Percentiles rank a stretch among this genome's conserved stretches.
These are phyloP conservation scores for Choloepus didactylus DNA, from an alignment of 2,797 vertebrate genomes.

Conservation along the genomic window DNA sequence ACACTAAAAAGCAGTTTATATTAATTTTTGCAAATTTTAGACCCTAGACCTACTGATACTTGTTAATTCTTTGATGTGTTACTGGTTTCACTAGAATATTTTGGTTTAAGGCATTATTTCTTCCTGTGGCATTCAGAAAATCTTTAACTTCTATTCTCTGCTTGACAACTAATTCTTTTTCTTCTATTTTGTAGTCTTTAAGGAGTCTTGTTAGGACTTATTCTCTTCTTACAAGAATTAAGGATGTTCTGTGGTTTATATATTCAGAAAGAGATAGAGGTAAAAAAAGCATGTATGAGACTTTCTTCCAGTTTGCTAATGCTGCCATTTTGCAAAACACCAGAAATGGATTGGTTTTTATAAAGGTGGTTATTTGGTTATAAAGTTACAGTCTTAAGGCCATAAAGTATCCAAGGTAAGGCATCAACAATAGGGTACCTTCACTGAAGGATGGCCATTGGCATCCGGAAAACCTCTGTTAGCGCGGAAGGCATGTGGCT, in stretches of 20 bases:
- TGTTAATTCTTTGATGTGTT: slow-evolving; percentile 4
- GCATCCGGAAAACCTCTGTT: no score
- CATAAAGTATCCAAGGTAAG: no score
- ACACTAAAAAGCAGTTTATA: not conserved
- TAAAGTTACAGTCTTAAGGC: no score
- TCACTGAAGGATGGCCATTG: no score
- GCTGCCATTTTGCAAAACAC: no score
- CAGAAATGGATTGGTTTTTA: no score
- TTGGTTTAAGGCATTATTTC: slow-evolving; percentile 31
- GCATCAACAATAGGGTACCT: no score
- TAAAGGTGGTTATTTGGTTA: no score
- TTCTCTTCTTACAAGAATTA: slow-evolving; percentile 32
- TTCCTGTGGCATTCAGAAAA: not conserved
- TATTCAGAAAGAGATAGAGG: slow-evolving; percentile 18
- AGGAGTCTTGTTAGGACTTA: slow-evolving; percentile 14
- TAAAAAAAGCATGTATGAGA: slow-evolving; percentile 6
- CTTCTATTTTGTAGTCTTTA: slow-evolving; percentile 22
- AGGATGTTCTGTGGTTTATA: not conserved
- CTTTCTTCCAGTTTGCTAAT: no score
- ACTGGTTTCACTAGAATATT: slow-evolving; percentile 39
- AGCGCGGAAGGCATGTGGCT: no score
- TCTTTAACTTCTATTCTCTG: slow-evolving; percentile 58
- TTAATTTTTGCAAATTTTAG: slow-evolving; percentile 29
- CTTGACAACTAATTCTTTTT: not conserved
- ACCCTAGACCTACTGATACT: not conserved